Base-by-base conservation (phyloP, 2,888 invertebrate species). In the Drosophila vallismaia region DNA sequence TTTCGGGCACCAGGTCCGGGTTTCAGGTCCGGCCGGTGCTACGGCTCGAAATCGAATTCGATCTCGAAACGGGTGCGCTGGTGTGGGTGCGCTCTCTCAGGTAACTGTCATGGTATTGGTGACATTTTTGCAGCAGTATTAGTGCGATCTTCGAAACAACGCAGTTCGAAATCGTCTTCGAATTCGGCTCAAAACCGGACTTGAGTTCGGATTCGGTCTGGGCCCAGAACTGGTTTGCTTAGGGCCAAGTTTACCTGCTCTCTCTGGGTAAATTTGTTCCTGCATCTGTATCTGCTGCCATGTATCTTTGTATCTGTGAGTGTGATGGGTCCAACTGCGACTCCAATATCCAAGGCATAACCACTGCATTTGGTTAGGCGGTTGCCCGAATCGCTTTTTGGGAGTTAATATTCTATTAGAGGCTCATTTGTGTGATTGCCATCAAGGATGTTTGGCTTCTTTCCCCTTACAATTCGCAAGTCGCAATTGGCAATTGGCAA, bases 391-490 rank as follows among this genome's bases (percentile, higher is more conserved):
- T 76, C 76, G 74, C 77, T 82, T 85, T 88, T 77, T 77, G 78
- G 77, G 80, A 84, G 88, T 89, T 89, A 86, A 89, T 90, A 89
- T 89, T 90, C 89, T 89, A 90, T 90, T 90, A 90, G 86, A 85
- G 88, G 85, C 88, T 89, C 88, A 89, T 90, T 90, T 90, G 90
- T 79, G 86, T 80, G 88, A 89, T 89, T 88, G 85, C 84, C 83
- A 89, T 88, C 83, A 86, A 89, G 89, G 86, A 89, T 89, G 75
- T 68, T 50, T 59, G 29, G 63, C 24, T 57, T 36, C n/a, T n/a
- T 36, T n/a, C n/a, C 36, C 36, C n/a, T n/a, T 36, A n/a, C 36
- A 36, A n/a, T 5, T 36, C n/a, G n/a, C 36, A 55, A 59, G 72
- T 71, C 71, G 50, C 63, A 48, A 54, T 60, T 71, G 51, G 53